These are phyloP conservation scores for Anagrus nilaparvatae DNA, from an alignment of 1,140 invertebrate species.

Conservation along the genomic window DNA sequence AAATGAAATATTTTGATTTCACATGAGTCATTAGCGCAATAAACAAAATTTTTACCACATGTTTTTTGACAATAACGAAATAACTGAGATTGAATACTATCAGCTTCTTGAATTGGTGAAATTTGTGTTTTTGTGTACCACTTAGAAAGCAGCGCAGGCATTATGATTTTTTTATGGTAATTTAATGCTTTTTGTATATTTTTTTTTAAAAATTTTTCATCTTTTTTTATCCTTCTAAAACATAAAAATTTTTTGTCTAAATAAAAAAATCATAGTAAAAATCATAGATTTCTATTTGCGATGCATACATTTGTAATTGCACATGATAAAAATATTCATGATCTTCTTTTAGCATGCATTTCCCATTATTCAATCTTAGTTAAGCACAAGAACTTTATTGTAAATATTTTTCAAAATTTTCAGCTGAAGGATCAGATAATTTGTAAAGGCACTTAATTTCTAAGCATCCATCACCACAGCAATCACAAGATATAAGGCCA, in stretches of 20 bases:
- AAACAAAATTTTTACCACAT: background rate
- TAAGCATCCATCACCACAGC: background rate
- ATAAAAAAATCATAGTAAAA: background rate
- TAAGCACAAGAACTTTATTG: background rate
- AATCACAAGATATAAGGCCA: background rate
- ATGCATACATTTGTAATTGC: background rate
- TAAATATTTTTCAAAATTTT: background rate
- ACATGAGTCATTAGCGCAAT: background rate
- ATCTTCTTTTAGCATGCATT: background rate
- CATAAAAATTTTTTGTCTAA: background rate
- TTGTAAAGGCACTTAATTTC: conserved; percentile 1
- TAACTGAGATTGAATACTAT: background rate
- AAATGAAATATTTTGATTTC: background rate
- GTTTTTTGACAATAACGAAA: background rate
- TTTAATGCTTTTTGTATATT: background rate
- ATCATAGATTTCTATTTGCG: too few species aligned
- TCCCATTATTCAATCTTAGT: background rate
- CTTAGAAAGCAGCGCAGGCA: background rate
- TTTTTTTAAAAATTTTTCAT: background rate
- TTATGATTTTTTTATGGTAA: background rate
- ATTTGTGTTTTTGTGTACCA: background rate
- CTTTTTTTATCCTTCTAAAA: background rate
- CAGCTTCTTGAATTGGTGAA: background rate
- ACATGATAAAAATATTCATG: background rate
- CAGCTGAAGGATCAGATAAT: background rate